These are phyloP conservation scores for Synergus itoensis DNA, from an alignment of 2,888 invertebrate species.

Conservation along the genomic window DNA sequence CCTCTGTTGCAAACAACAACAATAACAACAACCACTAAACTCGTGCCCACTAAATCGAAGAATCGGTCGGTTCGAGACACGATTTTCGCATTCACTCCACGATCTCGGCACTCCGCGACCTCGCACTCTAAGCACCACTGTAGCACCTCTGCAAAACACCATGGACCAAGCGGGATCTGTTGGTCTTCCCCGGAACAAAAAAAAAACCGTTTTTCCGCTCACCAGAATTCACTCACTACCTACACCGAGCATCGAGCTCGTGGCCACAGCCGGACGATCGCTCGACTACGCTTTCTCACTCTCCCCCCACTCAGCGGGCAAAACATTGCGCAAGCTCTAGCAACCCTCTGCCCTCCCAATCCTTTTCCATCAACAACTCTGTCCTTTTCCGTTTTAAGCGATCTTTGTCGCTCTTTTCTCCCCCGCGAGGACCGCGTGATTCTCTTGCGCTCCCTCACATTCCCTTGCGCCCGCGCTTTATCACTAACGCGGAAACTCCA, in stretches of 20 bases:
- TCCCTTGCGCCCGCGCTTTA: conserved; percentile 43
- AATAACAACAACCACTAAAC: conserved; percentile 31
- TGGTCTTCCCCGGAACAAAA: conserved; percentile 31
- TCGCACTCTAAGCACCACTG: conserved; percentile 48
- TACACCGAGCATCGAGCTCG: conserved; percentile 75
- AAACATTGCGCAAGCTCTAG: conserved; percentile 51
- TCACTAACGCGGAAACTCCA: conserved; percentile 19
- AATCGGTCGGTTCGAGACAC: conserved; percentile 5
- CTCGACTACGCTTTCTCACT: conserved; percentile 75
- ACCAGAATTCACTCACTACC: conserved; percentile 73
- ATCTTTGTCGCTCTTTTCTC: conserved; percentile 29
- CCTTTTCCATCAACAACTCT: conserved; percentile 12
- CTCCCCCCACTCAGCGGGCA: conserved; percentile 62
- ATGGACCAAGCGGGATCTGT: not conserved
- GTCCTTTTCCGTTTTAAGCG: conserved; percentile 6
- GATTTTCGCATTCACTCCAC: conserved; percentile 17
- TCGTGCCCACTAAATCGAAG: not conserved
- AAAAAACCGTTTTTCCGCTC: conserved; percentile 60
- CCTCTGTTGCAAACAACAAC: conserved; percentile 42
- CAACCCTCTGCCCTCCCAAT: conserved; percentile 44
- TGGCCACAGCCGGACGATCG: conserved; percentile 77
- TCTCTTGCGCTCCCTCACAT: conserved; percentile 44
- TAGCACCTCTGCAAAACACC: conserved; percentile 50
- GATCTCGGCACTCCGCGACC: conserved; percentile 57
- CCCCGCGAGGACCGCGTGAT: conserved; percentile 22